These are phyloP conservation scores for Archilochus colubris DNA, from an alignment of 2,113 vertebrate species.

Conservation along the genomic window DNA sequence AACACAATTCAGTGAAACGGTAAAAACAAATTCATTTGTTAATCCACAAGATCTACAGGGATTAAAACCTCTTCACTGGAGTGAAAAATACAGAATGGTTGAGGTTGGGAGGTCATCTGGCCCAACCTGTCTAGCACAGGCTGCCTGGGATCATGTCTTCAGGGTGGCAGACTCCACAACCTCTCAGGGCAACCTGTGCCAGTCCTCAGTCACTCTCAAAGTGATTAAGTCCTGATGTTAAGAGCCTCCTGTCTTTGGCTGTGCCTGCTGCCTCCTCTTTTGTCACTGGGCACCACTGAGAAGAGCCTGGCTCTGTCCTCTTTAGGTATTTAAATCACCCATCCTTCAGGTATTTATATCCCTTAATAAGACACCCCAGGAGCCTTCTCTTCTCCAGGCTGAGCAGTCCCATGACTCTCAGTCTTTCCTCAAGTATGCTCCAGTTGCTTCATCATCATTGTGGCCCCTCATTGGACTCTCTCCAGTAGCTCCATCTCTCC, in stretches of 20 bases:
- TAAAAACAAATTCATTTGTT: not conserved
- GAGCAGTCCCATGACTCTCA: not conserved
- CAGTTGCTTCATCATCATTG: not conserved
- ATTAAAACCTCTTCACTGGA: not conserved
- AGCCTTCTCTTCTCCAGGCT: not conserved
- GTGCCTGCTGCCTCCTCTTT: no score
- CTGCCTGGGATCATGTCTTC: not conserved
- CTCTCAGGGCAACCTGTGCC: no score
- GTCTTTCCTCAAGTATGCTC: not conserved
- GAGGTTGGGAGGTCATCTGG: not conserved
- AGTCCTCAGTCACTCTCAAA: no score
- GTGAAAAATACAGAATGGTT: not conserved
- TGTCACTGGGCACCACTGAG: no score
- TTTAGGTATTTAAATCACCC: no score
- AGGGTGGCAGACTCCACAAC: not conserved
- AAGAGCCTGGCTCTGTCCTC: no score
- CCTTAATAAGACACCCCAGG: not conserved
- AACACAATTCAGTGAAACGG: not conserved
- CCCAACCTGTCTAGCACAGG: not conserved
- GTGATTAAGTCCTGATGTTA: no score
- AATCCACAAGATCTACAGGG: not conserved
- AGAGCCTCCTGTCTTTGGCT: no score
- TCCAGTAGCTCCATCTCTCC: not conserved
- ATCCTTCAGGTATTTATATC: no score
- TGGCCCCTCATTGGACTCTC: not conserved